Percentiles rank a stretch among this genome's conserved stretches.
These are phyloP conservation scores for Diadegma fenestrale DNA, from an alignment of 2,888 invertebrate species.

Conservation along the genomic window DNA sequence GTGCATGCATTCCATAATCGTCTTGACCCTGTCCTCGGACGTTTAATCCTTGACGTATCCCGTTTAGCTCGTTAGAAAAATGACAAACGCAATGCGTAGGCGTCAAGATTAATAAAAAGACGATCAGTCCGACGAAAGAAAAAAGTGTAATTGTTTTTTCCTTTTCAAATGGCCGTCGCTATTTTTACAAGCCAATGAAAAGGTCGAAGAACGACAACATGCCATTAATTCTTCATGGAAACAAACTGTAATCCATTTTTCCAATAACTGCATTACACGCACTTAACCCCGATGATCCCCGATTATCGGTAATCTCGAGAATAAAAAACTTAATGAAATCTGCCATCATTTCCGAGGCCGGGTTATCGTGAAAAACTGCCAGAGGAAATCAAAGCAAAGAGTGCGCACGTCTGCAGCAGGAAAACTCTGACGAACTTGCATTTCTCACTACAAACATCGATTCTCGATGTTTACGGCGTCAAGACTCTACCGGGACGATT, in stretches of 20 bases:
- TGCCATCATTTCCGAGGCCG: conserved; percentile 1
- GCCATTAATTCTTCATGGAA: background rate
- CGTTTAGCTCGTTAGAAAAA: background rate
- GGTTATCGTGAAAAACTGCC: conserved; percentile 30
- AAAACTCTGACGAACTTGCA: background rate
- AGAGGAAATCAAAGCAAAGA: background rate
- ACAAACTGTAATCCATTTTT: background rate
- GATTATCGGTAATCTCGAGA: conserved; percentile 3
- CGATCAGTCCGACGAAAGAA: background rate
- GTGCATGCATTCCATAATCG: background rate
- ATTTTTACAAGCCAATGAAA: background rate
- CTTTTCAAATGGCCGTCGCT: background rate
- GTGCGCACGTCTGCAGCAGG: background rate
- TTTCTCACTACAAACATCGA: background rate
- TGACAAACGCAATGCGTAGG: background rate
- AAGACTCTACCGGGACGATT: conserved; percentile 11
- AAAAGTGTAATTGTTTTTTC: background rate
- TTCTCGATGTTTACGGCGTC: background rate
- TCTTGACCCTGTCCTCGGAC: conserved; percentile 36
- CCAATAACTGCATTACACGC: background rate
- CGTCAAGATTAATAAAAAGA: background rate
- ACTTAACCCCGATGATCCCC: conserved; percentile 26
- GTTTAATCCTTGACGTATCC: conserved; percentile 45
- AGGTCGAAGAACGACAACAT: background rate
- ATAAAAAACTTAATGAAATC: conserved; percentile 1